Evolutionary conservation across 2,797 vertebrate genomes (phyloP).

Genomic region (Hirundo rustica): DNA sequence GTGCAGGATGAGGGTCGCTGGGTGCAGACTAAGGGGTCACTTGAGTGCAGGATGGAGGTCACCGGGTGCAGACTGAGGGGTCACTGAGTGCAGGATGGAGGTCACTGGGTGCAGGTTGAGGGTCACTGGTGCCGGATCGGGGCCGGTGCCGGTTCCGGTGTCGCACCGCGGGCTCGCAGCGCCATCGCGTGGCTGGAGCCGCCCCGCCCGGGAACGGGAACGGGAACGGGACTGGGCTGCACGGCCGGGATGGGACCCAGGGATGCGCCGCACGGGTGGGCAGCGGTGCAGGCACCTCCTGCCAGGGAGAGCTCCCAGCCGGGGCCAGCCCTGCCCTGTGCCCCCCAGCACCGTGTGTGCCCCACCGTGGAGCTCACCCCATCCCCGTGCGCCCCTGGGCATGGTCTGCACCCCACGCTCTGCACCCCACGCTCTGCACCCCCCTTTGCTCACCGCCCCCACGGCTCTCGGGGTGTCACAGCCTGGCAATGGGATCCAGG

Average conservation of each 20-base stretch:
- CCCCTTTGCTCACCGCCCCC: neutral
- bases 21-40: neutral
- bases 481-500: rapidly evolving
- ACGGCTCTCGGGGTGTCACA: rapidly evolving
- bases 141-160: too few species aligned
- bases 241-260: neutral
- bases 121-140: neutral
- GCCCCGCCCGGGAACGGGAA: neutral
- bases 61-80: neutral
- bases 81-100: neutral
- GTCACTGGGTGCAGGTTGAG: too few species aligned
- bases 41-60: rapidly evolving
- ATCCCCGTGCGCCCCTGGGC: neutral
- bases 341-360: neutral
- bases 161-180: neutral
- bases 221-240: neutral
- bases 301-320: neutral
- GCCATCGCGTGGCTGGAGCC: neutral
- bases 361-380: neutral
- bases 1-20: too few species aligned
- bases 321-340: neutral
- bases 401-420: rapidly evolving
- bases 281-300: rapidly evolving
- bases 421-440: neutral
- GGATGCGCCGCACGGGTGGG: neutral